Percentiles rank a stretch among this genome's conserved stretches.
phyloP scores from a whole-genome alignment of 1,140 invertebrate genomes.

The Ostrea edulis region DNA sequence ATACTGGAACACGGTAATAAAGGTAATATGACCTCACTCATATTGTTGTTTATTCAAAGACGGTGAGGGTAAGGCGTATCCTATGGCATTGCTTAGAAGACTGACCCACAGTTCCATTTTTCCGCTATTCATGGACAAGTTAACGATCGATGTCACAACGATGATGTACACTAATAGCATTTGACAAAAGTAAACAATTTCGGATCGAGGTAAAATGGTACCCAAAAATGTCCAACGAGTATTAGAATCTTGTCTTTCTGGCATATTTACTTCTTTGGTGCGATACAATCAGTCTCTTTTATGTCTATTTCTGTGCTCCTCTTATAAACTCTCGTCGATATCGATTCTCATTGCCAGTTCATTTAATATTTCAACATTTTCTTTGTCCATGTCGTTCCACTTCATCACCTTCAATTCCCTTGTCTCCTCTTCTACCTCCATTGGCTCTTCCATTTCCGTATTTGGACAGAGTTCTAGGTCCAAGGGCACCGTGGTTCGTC shows the following conservation, averaged over 20 bases:
- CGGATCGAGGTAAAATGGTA: slow-evolving; percentile 38
- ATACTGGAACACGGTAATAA: too few species aligned
- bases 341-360: not conserved
- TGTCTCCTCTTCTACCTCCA: not conserved
- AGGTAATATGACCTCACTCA: too few species aligned
- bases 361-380: not conserved
- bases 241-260: not conserved
- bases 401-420: slow-evolving; percentile 17
- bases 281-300: not conserved
- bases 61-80: slow-evolving; percentile 42
- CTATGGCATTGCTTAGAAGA: slow-evolving; percentile 50
- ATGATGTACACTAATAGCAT: slow-evolving; percentile 52
- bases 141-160: too few species aligned
- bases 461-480: slow-evolving; percentile 47
- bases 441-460: too few species aligned
- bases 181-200: slow-evolving; percentile 56
- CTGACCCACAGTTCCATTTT: slow-evolving; percentile 42
- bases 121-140: slow-evolving; percentile 42
- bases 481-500: slow-evolving; percentile 43
- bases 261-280: not conserved
- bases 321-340: slow-evolving; percentile 2
- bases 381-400: not conserved
- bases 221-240: slow-evolving; percentile 36
- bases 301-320: not conserved
- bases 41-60: too few species aligned